Evolutionary conservation across 2,888 invertebrate species (phyloP).

Genomic region (Protophormia terraenovae): DNA sequence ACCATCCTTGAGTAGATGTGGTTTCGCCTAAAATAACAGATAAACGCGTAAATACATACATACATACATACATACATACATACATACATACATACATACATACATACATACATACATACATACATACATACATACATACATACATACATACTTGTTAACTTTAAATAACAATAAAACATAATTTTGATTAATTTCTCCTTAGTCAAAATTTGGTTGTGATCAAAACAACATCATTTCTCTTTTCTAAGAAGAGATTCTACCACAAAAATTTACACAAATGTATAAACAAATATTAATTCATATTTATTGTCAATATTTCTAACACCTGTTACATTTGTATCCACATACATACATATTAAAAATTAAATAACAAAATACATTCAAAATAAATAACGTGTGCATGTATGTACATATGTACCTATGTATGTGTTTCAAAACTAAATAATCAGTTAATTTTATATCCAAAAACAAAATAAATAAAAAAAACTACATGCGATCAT

Average conservation of each 20-base stretch:
- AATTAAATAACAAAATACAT: not conserved
- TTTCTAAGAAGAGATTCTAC: not conserved
- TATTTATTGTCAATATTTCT: not conserved
- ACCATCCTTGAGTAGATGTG: not conserved
- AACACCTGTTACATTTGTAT: not conserved
- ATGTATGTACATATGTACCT: not conserved
- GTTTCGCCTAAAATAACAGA: not conserved
- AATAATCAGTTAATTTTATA: conserved; percentile 39
- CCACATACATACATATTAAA: not conserved
- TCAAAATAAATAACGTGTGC: not conserved
- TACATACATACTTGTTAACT: not conserved
- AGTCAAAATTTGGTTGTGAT: not conserved
- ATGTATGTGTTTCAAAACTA: not conserved
- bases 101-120: not conserved
- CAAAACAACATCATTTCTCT: not conserved
- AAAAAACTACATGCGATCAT: conserved; percentile 58
- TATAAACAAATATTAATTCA: not conserved
- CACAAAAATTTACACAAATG: not conserved
- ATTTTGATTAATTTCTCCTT: not conserved
- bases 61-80: not conserved
- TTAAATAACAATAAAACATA: not conserved
- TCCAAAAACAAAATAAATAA: conserved; percentile 66
- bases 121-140: not conserved
- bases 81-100: not conserved
- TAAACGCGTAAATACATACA: not conserved